Conservation (phyloP, 2,888 invertebrate species). For the Acholoe squamosa region DNA sequence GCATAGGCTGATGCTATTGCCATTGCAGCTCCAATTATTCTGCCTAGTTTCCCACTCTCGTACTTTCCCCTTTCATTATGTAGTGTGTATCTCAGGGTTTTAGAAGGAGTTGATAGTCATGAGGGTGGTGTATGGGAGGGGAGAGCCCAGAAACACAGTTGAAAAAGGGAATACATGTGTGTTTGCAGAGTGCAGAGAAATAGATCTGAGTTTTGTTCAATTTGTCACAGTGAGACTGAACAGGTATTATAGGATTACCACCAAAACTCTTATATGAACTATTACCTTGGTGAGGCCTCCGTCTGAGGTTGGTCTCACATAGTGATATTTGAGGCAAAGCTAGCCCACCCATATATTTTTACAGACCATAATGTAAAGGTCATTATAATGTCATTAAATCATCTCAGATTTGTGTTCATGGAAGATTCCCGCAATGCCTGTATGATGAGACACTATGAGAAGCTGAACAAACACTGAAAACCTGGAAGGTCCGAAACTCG, state of each 20-base stretch:
- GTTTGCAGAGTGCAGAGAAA: background rate
- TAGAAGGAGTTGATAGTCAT: background rate
- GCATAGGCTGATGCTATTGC: background rate
- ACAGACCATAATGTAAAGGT: too few relatives aligned
- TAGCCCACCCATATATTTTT: too few relatives aligned
- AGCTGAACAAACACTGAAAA: too few relatives aligned
- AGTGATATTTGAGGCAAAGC: too few relatives aligned
- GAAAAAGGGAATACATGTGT: background rate
- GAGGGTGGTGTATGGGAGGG: background rate
- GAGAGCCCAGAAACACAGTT: background rate
- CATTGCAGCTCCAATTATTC: background rate
- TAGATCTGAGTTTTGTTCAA: background rate
- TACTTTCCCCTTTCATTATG: background rate
- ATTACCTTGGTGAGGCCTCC: too few relatives aligned
- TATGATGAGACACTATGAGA: too few relatives aligned
- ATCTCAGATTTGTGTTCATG: too few relatives aligned
- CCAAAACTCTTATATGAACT: too few relatives aligned
- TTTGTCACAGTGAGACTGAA: background rate
- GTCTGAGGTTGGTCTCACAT: too few relatives aligned
- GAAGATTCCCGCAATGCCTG: too few relatives aligned
- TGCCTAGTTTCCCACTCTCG: background rate
- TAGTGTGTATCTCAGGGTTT: background rate
- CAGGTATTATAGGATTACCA: background rate
- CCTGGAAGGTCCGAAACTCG: too few relatives aligned
- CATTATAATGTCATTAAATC: too few relatives aligned